Evolutionary conservation across 2,113 vertebrate genomes (phyloP).

Genomic region (Sturnus vulgaris): DNA sequence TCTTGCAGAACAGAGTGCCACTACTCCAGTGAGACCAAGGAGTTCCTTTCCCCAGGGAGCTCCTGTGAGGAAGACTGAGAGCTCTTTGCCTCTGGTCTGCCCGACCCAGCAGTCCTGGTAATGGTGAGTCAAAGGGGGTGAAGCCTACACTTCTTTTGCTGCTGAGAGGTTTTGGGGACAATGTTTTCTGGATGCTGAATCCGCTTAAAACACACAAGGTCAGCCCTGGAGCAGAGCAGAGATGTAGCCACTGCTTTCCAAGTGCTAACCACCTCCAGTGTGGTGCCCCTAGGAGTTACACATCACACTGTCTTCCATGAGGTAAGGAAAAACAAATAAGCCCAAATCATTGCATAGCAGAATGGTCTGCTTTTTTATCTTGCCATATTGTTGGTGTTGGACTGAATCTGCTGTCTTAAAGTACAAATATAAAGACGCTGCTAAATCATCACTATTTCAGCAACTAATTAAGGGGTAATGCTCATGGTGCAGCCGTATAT

Average conservation of each 20-base stretch:
- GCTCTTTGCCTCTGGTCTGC: neutral
- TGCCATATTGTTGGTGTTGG: slow-evolving; percentile 55
- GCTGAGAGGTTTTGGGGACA: neutral
- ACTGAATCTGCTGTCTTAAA: slow-evolving; percentile 65
- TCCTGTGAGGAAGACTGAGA: neutral
- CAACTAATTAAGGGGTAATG: slow-evolving; percentile 72
- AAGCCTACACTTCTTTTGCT: neutral
- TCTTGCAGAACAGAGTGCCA: neutral
- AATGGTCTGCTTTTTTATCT: slow-evolving; percentile 52
- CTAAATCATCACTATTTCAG: slow-evolving; percentile 74
- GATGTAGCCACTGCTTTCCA: neutral
- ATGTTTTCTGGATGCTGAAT: neutral
- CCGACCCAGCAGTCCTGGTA: neutral
- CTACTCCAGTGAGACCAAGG: neutral
- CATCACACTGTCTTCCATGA: neutral
- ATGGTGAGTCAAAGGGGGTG: accelerated
- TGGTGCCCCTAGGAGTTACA: neutral
- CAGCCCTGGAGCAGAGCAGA: neutral
- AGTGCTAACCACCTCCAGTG: neutral
- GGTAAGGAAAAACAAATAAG: neutral
- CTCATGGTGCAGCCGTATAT: slow-evolving; percentile 60
- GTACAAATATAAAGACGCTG: slow-evolving; percentile 58
- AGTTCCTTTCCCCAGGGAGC: neutral
- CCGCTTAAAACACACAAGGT: neutral
- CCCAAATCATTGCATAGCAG: neutral